Percentiles rank a stretch among this genome's conserved stretches.
phyloP scores from a whole-genome alignment of 2,113 vertebrate genomes.

The Onychostoma macrolepis region DNA sequence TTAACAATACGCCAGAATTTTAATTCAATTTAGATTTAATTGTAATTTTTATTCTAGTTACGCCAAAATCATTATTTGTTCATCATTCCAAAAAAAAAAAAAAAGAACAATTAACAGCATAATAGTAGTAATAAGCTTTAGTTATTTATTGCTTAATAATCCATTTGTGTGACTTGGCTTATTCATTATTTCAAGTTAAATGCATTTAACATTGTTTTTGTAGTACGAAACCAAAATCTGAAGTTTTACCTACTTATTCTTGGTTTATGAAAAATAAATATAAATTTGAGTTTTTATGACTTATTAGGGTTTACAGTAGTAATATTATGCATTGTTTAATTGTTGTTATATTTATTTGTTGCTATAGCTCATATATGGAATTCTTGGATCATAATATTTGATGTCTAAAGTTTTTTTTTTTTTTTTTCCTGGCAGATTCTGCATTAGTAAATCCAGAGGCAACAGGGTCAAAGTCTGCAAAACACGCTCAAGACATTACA shows the following conservation, averaged over 20 bases:
- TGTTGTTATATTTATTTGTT: not conserved
- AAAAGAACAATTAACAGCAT: not conserved
- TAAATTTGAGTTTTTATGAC: not conserved
- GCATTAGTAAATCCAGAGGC: constrained; percentile 9
- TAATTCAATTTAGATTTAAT: not conserved
- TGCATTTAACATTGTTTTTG: not conserved
- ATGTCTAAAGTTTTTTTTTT: not conserved
- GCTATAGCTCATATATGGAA: not conserved
- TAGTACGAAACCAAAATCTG: not conserved
- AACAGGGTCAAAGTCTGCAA: not conserved
- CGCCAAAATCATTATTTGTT: too few species aligned
- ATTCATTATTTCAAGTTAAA: not conserved
- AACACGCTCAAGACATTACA: constrained; percentile 76
- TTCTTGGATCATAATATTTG: not conserved
- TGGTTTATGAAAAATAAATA: not conserved
- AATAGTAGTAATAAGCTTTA: not conserved
- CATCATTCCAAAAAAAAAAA: too few species aligned
- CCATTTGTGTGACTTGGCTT: not conserved
- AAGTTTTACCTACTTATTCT: not conserved
- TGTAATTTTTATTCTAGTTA: too few species aligned
- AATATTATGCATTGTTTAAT: not conserved
- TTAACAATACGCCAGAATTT: not conserved
- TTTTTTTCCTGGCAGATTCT: constrained; percentile 10
- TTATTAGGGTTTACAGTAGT: not conserved
- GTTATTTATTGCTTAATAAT: not conserved